phyloP scores from a whole-genome alignment of 2,888 invertebrate genomes.

The Tipula unca region DNA sequence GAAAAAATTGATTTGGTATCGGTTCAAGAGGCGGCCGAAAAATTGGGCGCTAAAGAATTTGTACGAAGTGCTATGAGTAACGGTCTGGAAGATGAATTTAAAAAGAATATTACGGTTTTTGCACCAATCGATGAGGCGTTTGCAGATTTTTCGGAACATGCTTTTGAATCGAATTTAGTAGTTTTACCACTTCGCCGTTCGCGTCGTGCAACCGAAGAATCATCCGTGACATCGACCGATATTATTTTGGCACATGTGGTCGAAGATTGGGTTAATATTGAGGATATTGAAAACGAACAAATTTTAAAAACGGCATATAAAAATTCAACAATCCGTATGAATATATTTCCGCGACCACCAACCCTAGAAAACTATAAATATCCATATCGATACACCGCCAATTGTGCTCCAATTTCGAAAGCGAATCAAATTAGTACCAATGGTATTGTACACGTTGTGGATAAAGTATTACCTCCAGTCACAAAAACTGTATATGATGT shows the following conservation, averaged over 20 bases:
- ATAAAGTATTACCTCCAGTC: conserved; percentile 50
- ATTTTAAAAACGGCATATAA: conserved; percentile 37
- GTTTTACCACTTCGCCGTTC: conserved; percentile 30
- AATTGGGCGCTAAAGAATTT: conserved; percentile 52
- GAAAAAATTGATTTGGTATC: conserved; percentile 49
- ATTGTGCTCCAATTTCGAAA: conserved; percentile 55
- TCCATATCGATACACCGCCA: conserved; percentile 48
- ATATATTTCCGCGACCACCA: conserved; percentile 29
- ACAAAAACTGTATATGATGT: conserved; percentile 49
- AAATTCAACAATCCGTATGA: conserved; percentile 39
- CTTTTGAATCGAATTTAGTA: conserved; percentile 48
- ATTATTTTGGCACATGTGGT: conserved; percentile 51
- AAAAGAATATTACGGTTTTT: conserved; percentile 53
- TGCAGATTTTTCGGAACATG: conserved; percentile 45
- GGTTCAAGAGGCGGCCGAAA: conserved; percentile 47
- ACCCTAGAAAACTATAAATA: conserved; percentile 33
- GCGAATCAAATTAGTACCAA: conserved; percentile 55
- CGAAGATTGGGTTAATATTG: conserved; percentile 47
- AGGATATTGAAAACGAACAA: conserved; percentile 51
- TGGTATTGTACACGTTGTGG: conserved; percentile 57
- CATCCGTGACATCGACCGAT: conserved; percentile 42
- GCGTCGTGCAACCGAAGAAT: conserved; percentile 26
- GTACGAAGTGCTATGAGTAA: conserved; percentile 46
- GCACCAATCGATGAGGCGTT: conserved; percentile 55
- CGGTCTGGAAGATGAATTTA: conserved; percentile 44